Conservation (phyloP, 1,140 invertebrate genomes). For the Microplitis demolitor region DNA sequence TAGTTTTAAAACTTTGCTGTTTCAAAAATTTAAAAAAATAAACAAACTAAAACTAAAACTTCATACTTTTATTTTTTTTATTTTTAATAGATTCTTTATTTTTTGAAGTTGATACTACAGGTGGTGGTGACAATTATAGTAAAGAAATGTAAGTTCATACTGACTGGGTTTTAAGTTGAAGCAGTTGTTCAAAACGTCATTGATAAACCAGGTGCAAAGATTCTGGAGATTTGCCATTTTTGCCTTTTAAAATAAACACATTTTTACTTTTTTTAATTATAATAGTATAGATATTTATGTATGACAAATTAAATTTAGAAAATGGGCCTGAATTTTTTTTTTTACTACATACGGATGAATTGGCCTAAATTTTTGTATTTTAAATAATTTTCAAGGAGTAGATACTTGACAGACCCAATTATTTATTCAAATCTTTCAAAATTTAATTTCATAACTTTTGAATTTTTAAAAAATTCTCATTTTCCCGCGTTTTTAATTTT, state of each 20-base stretch:
- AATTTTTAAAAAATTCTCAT: not conserved
- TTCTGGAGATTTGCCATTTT: slow-evolving; percentile 40
- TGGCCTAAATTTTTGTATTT: too few relatives aligned
- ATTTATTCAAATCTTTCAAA: too few relatives aligned
- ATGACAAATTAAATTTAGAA: too few relatives aligned
- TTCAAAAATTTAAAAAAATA: slow-evolving; percentile 44
- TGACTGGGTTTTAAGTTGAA: slow-evolving; percentile 43
- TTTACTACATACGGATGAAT: too few relatives aligned
- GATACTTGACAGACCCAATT: too few relatives aligned
- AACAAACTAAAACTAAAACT: not conserved
- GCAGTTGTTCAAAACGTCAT: slow-evolving; percentile 45
- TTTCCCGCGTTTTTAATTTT: too few relatives aligned
- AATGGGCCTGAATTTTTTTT: too few relatives aligned
- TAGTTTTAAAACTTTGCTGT: slow-evolving; percentile 39
- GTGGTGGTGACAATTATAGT: slow-evolving; percentile 23
- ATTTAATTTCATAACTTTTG: not conserved
- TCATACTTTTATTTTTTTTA: not conserved
- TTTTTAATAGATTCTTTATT: not conserved
- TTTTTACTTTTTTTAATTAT: not conserved
- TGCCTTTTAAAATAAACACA: slow-evolving; percentile 34
- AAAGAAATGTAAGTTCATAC: slow-evolving; percentile 55
- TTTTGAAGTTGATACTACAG: too few relatives aligned
- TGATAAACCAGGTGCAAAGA: slow-evolving; percentile 52
- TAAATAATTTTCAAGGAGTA: too few relatives aligned
- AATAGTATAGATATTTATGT: too few relatives aligned